Conservation (phyloP, 2,113 vertebrate genomes). For the Colinus virginianus region DNA sequence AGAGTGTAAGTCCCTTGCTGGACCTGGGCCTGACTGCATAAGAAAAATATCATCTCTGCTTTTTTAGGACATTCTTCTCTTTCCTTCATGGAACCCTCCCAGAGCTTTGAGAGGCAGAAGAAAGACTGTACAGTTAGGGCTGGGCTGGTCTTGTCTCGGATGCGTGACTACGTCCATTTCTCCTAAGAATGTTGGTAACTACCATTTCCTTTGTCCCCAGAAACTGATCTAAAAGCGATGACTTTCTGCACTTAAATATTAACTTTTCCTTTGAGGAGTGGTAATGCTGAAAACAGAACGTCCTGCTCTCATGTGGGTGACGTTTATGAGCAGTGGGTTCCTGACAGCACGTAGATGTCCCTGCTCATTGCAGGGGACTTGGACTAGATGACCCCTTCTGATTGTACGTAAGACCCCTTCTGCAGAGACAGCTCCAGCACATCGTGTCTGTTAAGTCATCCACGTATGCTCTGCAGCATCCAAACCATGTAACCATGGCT, state of each 20-base stretch:
- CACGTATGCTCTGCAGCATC: background rate
- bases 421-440: background rate
- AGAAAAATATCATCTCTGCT: conserved; percentile 62
- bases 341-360: background rate
- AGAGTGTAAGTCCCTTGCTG: conserved; percentile 30
- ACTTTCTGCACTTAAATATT: conserved; percentile 27
- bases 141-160: conserved; percentile 74
- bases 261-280: conserved; percentile 59
- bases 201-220: conserved; percentile 34
- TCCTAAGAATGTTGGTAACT: conserved; percentile 8
- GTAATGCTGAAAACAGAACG: conserved; percentile 34
- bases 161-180: conserved; percentile 28
- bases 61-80: conserved; percentile 60
- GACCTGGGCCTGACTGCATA: conserved; percentile 70
- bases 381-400: too few species aligned
- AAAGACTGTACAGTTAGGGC: conserved; percentile 76
- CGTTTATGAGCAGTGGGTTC: background rate
- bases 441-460: background rate
- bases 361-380: too few species aligned
- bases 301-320: conserved; percentile 46
- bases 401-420: background rate
- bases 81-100: conserved; percentile 55
- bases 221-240: conserved; percentile 43
- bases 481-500: background rate
- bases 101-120: conserved; percentile 69